Evolutionary conservation across 2,888 invertebrate species (phyloP).

Genomic region (Micoletzkya japonica): DNA sequence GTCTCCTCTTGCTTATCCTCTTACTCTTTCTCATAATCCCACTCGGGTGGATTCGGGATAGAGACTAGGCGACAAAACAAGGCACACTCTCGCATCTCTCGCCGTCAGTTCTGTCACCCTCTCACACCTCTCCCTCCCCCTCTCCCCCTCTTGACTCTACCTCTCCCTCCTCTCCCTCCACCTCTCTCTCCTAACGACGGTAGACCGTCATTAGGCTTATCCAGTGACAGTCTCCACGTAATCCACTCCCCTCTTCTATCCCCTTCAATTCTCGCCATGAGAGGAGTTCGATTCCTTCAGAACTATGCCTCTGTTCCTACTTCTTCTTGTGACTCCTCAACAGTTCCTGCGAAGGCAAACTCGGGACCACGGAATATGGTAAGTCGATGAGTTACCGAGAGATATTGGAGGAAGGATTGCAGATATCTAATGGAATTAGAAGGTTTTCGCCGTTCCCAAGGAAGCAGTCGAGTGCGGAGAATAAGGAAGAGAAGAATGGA

Average conservation of each 20-base stretch:
- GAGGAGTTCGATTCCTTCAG: conserved; percentile 12
- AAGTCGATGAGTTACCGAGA: too few species aligned
- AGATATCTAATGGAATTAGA: conserved; percentile 20
- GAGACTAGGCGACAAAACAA: too few species aligned
- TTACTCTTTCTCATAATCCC: too few species aligned
- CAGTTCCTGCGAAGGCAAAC: conserved; percentile 1
- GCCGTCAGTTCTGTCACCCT: too few species aligned
- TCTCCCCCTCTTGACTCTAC: conserved; percentile 5
- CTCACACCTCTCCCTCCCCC: neutral
- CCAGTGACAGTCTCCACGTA: neutral
- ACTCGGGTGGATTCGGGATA: too few species aligned
- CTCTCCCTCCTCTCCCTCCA: conserved; percentile 5
- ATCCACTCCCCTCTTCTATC: neutral
- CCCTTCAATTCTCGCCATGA: conserved; percentile 5
- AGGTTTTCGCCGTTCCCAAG: conserved; percentile 23
- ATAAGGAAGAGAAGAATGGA: conserved; percentile 4
- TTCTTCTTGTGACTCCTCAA: neutral
- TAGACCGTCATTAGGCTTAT: neutral
- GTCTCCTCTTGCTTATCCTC: too few species aligned
- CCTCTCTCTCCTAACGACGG: neutral
- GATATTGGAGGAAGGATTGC: too few species aligned
- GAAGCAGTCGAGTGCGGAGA: conserved; percentile 10
- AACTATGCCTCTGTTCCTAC: conserved; percentile 12
- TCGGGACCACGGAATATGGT: neutral
- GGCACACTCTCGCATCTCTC: too few species aligned